Conservation (phyloP, 2,888 invertebrate species). For the Anaspis maculata region DNA sequence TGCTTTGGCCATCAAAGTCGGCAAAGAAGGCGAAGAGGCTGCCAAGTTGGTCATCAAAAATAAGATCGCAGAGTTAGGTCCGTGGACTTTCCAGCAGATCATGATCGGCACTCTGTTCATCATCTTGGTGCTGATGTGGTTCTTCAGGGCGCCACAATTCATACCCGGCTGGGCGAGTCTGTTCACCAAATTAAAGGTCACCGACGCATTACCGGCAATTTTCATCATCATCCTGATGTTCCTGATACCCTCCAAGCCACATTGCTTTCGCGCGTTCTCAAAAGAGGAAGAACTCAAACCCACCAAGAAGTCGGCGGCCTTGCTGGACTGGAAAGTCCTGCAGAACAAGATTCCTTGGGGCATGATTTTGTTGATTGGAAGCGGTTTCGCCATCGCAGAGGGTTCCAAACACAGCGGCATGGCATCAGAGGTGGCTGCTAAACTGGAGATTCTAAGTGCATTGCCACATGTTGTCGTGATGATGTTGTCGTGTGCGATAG, state of each 20-base stretch:
- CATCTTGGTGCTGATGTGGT: conserved; percentile 74
- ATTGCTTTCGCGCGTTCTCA: conserved; percentile 62
- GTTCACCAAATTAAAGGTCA: conserved; percentile 53
- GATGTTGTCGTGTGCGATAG: conserved; percentile 66
- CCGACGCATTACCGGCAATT: conserved; percentile 75
- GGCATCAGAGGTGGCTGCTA: conserved; percentile 64
- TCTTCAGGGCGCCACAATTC: conserved; percentile 82
- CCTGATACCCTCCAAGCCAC: conserved; percentile 69
- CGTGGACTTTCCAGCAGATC: conserved; percentile 70
- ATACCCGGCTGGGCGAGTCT: conserved; percentile 78
- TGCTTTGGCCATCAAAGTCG: conserved; percentile 10
- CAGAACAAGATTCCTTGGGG: conserved; percentile 88
- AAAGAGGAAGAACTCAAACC: conserved; percentile 49
- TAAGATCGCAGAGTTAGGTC: conserved; percentile 53
- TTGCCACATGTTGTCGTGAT: conserved; percentile 59
- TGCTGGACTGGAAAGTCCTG: conserved; percentile 78
- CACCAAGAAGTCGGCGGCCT: conserved; percentile 55
- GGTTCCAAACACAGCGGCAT: conserved; percentile 65
- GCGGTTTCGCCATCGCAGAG: conserved; percentile 85
- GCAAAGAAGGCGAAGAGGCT: conserved; percentile 25
- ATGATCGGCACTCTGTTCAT: conserved; percentile 67
- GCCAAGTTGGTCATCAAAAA: conserved; percentile 36
- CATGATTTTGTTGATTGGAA: conserved; percentile 76
- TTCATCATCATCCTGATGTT: conserved; percentile 80
- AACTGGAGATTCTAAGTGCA: conserved; percentile 56